Conservation (phyloP, 2,113 vertebrate species). For the Barbus barbus region DNA sequence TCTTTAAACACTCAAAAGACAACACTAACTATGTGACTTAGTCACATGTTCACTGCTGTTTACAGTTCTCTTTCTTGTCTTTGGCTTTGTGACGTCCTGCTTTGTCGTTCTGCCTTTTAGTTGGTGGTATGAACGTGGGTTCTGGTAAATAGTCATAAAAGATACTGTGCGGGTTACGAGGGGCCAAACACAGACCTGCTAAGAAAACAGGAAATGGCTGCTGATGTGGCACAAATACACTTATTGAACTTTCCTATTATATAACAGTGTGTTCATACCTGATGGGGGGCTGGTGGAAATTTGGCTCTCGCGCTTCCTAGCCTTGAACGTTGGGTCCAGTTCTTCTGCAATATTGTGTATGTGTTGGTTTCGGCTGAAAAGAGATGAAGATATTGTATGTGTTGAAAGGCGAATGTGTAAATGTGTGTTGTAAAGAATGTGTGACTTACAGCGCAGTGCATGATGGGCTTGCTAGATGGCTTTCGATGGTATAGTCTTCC, state of each 20-base stretch:
- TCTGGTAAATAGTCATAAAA: slow-evolving; percentile 71
- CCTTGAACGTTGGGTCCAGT: slow-evolving; percentile 77
- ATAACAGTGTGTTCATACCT: slow-evolving; percentile 6
- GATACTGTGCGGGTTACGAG: slow-evolving; percentile 60
- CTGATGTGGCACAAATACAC: neutral
- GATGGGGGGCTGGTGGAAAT: neutral
- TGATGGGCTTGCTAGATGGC: slow-evolving; percentile 60
- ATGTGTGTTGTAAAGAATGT: slow-evolving; percentile 11
- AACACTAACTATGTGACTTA: neutral
- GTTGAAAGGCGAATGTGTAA: neutral
- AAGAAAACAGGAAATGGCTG: neutral
- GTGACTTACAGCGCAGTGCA: slow-evolving; percentile 48
- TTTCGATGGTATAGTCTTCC: slow-evolving; percentile 64
- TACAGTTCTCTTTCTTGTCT: slow-evolving; percentile 80
- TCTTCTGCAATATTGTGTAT: slow-evolving; percentile 76
- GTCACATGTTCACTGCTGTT: slow-evolving; percentile 69
- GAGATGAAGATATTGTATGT: neutral
- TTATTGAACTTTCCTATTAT: neutral
- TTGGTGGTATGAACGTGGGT: slow-evolving; percentile 75
- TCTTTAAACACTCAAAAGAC: neutral
- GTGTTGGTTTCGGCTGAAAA: slow-evolving; percentile 61
- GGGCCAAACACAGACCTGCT: slow-evolving; percentile 59
- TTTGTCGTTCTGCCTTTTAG: slow-evolving; percentile 74
- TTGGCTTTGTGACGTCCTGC: slow-evolving; percentile 71
- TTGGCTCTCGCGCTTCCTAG: slow-evolving; percentile 57